Base-by-base conservation (phyloP, 2,113 vertebrate genomes). In the Tenebrosternarchus preto region DNA sequence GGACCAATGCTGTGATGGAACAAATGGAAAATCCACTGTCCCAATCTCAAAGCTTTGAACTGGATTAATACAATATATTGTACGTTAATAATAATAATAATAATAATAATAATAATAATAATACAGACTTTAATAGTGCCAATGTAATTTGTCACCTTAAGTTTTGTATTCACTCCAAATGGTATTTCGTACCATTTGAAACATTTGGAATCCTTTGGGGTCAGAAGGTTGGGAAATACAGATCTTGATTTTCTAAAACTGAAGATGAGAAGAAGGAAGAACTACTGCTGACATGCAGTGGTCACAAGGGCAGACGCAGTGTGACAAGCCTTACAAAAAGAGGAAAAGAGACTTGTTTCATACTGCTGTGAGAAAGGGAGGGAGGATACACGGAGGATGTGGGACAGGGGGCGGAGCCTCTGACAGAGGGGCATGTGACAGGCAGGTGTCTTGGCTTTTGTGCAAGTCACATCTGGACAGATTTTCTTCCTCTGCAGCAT, bases 381-480 rank as follows among this genome's bases (percentile, higher is more conserved):
- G 59, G 4, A 7, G 50, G 78, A 15, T 56, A 46, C 76, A 29
- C 39, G 59, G 25, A 83, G 60, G 50, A n/a, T 16, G 64, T 75
- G 80, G 9, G 46, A 55, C 78, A 2, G 39, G 59, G 59, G 22
- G 84, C 55, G 76, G 53, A 50, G 39, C 56, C 50, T 20, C 84
- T 61, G 76, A 56, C 24, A 56, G 17, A 46, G 73, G 24, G 29
- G 17, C 90, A 92, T 91, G 90, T 93, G 92, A 93, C 85, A 73
- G 69, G 86, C 70, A 53, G 4, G 66, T 36, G 17, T 60, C 73
- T 50, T 11, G 15, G 68, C 39, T 92, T 91, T 92, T 91, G 89
- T 89, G 85, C 88, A 92, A 93, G 15, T 59, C 75, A 27, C 86
- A 87, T 88, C 53, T 77, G 50, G 75, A 53, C n/a, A 25, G 3